A percentile compares a stretch with the other conserved stretches of the same genome.
Conservation (phyloP, 2,797 vertebrate species). For the Carcharodon carcharias region DNA sequence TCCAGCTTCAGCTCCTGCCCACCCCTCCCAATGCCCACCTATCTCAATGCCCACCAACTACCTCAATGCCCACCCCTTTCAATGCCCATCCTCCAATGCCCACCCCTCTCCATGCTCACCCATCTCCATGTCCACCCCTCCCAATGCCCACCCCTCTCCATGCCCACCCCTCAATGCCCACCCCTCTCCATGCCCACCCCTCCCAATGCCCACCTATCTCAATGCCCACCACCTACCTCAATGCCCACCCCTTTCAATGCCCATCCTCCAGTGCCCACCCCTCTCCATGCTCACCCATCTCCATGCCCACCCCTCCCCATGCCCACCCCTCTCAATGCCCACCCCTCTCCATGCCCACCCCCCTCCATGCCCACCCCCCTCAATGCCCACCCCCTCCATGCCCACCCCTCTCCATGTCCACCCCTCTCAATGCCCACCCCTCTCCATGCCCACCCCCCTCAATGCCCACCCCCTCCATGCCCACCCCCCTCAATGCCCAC, state of each 20-base stretch:
- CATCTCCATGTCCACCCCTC: no score
- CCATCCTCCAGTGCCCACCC: not conserved
- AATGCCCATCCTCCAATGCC: not conserved
- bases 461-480: no score
- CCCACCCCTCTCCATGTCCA: not conserved
- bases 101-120: no score
- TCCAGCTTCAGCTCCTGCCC: not conserved
- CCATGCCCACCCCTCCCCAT: not conserved
- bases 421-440: not conserved
- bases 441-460: not conserved
- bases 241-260: not conserved
- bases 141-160: not conserved
- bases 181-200: no score
- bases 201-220: no score
- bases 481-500: not conserved
- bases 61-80: no score
- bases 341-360: not conserved
- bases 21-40: not conserved
- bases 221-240: no score
- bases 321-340: not conserved
- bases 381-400: no score
- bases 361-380: not conserved
- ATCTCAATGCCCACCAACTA: not conserved
- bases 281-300: no score
- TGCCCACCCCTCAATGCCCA: no score